Evolutionary conservation across 2,113 vertebrate species (phyloP).

Genomic region (Oryzias melastigma): DNA sequence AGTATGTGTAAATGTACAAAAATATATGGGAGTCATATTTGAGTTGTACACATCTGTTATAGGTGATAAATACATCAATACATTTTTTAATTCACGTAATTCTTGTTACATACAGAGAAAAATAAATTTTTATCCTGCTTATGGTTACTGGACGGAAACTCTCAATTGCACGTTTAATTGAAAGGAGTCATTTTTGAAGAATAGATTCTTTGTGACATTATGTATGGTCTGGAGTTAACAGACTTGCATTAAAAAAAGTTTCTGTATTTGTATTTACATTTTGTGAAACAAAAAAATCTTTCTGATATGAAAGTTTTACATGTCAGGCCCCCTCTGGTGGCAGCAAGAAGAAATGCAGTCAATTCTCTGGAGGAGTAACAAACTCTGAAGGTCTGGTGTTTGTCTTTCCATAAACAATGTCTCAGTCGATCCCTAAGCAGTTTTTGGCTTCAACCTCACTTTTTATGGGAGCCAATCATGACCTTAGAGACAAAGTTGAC

Average conservation of each 20-base stretch:
- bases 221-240: too few relatives aligned
- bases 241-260: too few relatives aligned
- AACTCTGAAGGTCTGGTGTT: not conserved
- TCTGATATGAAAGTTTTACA: not conserved
- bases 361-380: conserved; percentile 3
- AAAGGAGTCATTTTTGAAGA: too few relatives aligned
- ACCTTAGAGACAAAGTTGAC: conserved; percentile 98
- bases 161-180: too few relatives aligned
- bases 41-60: conserved; percentile 43
- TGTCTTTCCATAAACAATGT: not conserved
- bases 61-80: conserved; percentile 59
- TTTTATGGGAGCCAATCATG: conserved; percentile 93
- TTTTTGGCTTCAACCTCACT: conserved; percentile 47
- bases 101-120: too few relatives aligned
- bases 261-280: not conserved
- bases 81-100: conserved; percentile 20
- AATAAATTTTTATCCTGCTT: too few relatives aligned
- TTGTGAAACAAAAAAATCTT: not conserved
- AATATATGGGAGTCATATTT: conserved; percentile 59
- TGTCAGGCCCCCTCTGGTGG: conserved; percentile 47
- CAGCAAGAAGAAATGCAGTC: conserved; percentile 25
- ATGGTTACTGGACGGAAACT: too few relatives aligned
- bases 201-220: too few relatives aligned
- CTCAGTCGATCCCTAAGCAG: not conserved
- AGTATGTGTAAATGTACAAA: conserved; percentile 61